Evolutionary conservation across 2,888 invertebrate genomes (phyloP), one percentile per base, ranked within the genome.

Genomic region (Glyphotaelius pellucidus): DNA sequence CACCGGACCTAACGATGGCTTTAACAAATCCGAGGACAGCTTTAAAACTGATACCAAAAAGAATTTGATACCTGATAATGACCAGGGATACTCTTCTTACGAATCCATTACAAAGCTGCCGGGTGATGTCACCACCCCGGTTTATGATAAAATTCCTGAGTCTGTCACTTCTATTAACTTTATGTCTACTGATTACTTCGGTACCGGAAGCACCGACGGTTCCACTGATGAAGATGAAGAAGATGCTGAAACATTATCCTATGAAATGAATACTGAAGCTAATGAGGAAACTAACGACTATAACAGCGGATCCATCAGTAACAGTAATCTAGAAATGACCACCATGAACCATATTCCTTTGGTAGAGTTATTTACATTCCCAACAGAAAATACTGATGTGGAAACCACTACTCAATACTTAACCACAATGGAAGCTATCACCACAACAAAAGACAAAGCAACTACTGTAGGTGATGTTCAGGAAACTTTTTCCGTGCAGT

Each of bases 41-140:
- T 42, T 81, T n/a, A 88, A 89, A 89, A 42, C 52, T 25, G 89
- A 91, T 9, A 88, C 79, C 32, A 31, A 38, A 47, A 83, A 38
- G 32, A 90, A 92, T 15, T 79, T 85, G 19, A 38, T 90, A 31
- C 81, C 80, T 94, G 95, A 95, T 93, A 94, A 94, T 80, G 94
- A 94, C 92, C 95, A 94, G 94, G 95, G 95, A 94, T 95, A 92
- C 80, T 89, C 94, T 94, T 95, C 95, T 94, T 96, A 96, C 94
- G 96, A 96, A 95, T 96, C 96, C 93, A 96, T 96, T 93, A 96
- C 96, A 91, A 96, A 96, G 95, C 94, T 96, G 91, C 95, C 96
- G 92, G 94, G 95, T 88, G 95, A 94, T 90, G 94, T 96, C 85
- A 96, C 96, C 80, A 96, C 96, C 83, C 96, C 96, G 1, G 67